A percentile compares a stretch with the other conserved stretches of the same genome.
Conservation (phyloP, 2,797 vertebrate species). For the Molossus alvarezi region DNA sequence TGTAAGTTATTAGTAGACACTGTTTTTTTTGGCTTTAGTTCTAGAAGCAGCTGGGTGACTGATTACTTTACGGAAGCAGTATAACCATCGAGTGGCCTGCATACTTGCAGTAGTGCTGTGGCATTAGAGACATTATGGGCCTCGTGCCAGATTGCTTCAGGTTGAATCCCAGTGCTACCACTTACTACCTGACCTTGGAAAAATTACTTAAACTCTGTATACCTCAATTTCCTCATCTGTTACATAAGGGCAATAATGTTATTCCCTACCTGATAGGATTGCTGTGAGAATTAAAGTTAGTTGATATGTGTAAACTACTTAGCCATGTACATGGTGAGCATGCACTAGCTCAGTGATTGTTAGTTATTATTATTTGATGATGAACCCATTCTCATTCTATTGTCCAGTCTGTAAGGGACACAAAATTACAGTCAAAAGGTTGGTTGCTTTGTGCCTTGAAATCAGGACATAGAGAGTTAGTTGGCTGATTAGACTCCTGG, state of each 20-base stretch:
- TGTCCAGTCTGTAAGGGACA: not conserved
- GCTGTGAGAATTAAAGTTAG: constrained; percentile 50
- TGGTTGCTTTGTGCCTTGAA: not conserved
- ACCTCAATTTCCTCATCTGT: not conserved
- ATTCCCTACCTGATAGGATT: not conserved
- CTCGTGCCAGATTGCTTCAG: not conserved
- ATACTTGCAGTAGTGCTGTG: not conserved
- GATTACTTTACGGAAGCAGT: constrained; percentile 38
- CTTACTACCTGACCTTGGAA: constrained; percentile 33
- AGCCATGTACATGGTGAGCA: not conserved
- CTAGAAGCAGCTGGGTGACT: constrained; percentile 27
- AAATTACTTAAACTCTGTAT: constrained; percentile 57
- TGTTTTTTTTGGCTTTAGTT: constrained; percentile 34
- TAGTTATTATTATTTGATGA: constrained; percentile 18
- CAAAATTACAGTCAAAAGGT: constrained; percentile 4
- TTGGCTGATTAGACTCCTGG: constrained; percentile 36
- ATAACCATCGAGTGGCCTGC: not conserved
- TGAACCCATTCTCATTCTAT: constrained; percentile 27
- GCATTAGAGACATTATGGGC: not conserved
- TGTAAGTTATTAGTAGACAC: not conserved
- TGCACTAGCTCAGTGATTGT: not conserved
- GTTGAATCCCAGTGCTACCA: constrained; percentile 26
- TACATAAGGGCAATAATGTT: not conserved
- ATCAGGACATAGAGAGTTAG: constrained; percentile 12
- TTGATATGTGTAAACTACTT: not conserved